phyloP scores from a whole-genome alignment of 2,888 invertebrate species.

The Hyles lineata region DNA sequence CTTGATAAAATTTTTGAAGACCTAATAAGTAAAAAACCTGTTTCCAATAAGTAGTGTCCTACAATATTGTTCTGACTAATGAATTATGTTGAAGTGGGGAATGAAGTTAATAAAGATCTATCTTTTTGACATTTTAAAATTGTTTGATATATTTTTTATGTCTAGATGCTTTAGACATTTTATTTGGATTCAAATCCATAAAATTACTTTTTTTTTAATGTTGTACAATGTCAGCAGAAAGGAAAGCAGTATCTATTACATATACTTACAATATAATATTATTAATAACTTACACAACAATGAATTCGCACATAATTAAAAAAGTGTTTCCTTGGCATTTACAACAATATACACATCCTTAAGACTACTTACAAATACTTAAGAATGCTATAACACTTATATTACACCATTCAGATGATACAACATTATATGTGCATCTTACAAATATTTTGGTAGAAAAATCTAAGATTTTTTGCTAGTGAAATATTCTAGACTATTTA shows the following conservation, averaged over 20 bases:
- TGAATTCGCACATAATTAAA: slow-evolving; percentile 33
- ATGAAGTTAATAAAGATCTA: too few species aligned
- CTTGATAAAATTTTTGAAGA: too few species aligned
- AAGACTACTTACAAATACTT: slow-evolving; percentile 51
- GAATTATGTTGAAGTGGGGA: too few species aligned
- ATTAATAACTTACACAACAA: slow-evolving; percentile 25
- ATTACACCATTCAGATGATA: slow-evolving; percentile 44
- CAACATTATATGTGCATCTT: slow-evolving; percentile 56
- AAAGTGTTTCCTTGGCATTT: slow-evolving; percentile 41
- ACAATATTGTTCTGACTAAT: too few species aligned
- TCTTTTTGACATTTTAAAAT: too few species aligned
- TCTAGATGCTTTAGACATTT: not conserved
- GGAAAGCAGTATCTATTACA: not conserved
- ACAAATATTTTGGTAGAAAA: slow-evolving; percentile 36
- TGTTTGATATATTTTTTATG: too few species aligned
- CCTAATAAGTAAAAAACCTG: too few species aligned
- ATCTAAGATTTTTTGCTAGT: slow-evolving; percentile 45
- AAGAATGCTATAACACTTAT: slow-evolving; percentile 61
- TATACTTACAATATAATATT: slow-evolving; percentile 4
- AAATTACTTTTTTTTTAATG: not conserved
- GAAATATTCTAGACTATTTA: slow-evolving; percentile 63
- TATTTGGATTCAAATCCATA: not conserved
- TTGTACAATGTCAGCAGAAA: not conserved
- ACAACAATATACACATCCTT: slow-evolving; percentile 65
- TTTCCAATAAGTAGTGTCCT: too few species aligned